Evolutionary conservation across 2,888 invertebrate genomes (phyloP).

Genomic region (Theodoxus fluviatilis): DNA sequence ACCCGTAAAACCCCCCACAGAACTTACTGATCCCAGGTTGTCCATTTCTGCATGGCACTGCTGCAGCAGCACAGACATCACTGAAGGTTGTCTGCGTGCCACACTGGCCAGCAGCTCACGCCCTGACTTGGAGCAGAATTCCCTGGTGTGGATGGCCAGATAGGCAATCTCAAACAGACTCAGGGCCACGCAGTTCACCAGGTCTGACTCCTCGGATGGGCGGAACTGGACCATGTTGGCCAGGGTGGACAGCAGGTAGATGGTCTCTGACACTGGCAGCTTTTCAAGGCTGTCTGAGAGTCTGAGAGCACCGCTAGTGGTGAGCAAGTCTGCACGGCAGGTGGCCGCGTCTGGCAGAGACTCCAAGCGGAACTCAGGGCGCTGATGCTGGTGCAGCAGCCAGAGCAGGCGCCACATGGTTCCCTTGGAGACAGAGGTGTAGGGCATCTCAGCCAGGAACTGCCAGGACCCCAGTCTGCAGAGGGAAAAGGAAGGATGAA

Average conservation of each 20-base stretch:
- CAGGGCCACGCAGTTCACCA: conserved; percentile 74
- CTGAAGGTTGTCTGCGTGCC: conserved; percentile 74
- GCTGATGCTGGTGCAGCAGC: conserved; percentile 57
- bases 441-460: conserved; percentile 79
- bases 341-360: conserved; percentile 45
- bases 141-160: conserved; percentile 75
- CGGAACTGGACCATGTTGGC: conserved; percentile 81
- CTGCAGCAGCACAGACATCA: conserved; percentile 74
- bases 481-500: conserved; percentile 8
- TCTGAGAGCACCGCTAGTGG: no score
- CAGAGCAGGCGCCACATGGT: conserved; percentile 66
- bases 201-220: conserved; percentile 71
- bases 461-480: conserved; percentile 78
- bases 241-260: conserved; percentile 80
- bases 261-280: conserved; percentile 77
- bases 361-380: conserved; percentile 43
- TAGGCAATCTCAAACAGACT: conserved; percentile 82
- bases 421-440: conserved; percentile 56
- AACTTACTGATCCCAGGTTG: conserved; percentile 70
- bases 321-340: conserved; percentile 48
- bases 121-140: conserved; percentile 78
- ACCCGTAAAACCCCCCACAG: background rate
- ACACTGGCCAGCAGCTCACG: conserved; percentile 77
- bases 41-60: conserved; percentile 70
- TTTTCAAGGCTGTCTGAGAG: conserved; percentile 72